Evolutionary conservation across 2,113 vertebrate genomes (phyloP).

Genomic region (Piaya cayana): DNA sequence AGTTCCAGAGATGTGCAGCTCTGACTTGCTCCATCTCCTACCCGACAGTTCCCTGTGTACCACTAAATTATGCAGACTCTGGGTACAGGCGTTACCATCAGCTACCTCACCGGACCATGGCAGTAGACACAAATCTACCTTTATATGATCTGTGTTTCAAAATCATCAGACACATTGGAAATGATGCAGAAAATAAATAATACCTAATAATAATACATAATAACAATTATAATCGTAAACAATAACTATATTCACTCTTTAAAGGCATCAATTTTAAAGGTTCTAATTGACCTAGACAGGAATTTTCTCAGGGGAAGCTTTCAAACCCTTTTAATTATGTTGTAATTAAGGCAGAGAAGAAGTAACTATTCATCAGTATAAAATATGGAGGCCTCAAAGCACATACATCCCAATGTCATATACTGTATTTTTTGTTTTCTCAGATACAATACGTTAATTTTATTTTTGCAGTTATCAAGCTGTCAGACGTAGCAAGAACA

Average conservation of each 20-base stretch:
- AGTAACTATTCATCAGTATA: neutral
- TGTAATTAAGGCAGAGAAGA: neutral
- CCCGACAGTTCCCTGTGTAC: neutral
- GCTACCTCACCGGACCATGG: neutral
- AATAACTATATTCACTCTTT: neutral
- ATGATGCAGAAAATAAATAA: neutral
- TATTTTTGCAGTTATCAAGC: neutral
- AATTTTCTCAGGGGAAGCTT: neutral
- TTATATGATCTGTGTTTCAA: neutral
- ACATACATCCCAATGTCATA: neutral
- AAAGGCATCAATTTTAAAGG: slow-evolving; percentile 14
- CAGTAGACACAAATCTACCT: neutral
- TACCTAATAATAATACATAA: neutral
- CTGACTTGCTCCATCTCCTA: neutral
- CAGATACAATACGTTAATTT: neutral
- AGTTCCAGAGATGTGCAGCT: neutral
- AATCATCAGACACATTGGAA: neutral
- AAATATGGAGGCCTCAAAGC: neutral
- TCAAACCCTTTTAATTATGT: neutral
- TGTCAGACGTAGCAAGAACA: neutral
- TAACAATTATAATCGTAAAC: neutral
- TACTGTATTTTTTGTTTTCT: neutral
- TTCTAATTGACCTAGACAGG: neutral
- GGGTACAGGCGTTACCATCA: neutral
- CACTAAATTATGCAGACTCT: neutral